Base-by-base conservation (phyloP, 2,888 invertebrate species). In the Operophtera brumata region DNA sequence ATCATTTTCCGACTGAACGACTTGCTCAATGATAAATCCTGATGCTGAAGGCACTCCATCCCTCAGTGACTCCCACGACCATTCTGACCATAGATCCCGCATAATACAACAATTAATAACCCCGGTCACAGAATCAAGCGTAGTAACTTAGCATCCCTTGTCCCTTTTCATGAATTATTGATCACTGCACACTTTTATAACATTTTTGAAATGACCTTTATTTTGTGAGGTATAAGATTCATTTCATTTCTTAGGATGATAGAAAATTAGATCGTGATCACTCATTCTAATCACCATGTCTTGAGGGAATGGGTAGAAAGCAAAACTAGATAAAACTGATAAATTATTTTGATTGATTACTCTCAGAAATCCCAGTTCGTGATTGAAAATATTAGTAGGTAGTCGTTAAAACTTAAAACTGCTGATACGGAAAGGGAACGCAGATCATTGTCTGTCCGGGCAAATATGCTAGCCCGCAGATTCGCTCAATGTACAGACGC, bases 41-140 rank as follows among this genome's bases (percentile, higher is more conserved):
- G 44, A 35, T 11, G 9, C 36, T 44, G 41, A 49, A 42, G 39
- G 28, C 14, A 25, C 28, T 57, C 35, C 32, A 53, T 52, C 52
- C 41, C 36, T 58, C 47, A 55, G 55, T 42, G 48, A 35, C 45
- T 52, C 51, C 52, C 52, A 45, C 41, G 40, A 43, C 34, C 26
- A 44, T 47, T 35, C 36, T 20, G 37, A 42, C 54, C 57, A 49
- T 49, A 45, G 61, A 49, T 59, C 43, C 59, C 49, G 74, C 70
- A 76, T 76, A 76, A 74, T 74, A 72, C 69, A 64, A 66, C 71
- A 73, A 76, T 76, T 76, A 75, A 75, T 73, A 72, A 67, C 71
- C 61, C 52, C 54, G 61, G 61, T 64, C 66, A 48, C 57, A 51
- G 57, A 45, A 37, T 49, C 48, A 26, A 10, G 47, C 37, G 8